Conservation (phyloP, 2,113 vertebrate species). For the Chloroceryle aenea region DNA sequence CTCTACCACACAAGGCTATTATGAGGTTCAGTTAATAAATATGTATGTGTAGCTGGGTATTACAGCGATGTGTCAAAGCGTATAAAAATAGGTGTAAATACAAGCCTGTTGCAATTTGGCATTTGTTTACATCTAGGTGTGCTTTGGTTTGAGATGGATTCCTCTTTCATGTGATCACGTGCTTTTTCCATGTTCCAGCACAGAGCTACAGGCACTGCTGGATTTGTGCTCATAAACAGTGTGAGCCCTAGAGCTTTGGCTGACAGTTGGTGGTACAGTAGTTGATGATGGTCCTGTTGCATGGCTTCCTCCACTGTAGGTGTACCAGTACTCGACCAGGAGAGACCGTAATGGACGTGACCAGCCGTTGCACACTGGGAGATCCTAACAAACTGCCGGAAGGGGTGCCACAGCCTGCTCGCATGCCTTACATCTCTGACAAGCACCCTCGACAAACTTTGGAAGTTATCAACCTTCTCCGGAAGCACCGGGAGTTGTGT, state of each 20-base stretch:
- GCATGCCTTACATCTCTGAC: constrained; percentile 98
- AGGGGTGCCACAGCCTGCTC: constrained; percentile 96
- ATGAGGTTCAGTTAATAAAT: constrained; percentile 10
- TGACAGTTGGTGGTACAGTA: not conserved
- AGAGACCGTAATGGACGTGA: constrained; percentile 99
- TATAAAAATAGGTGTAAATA: constrained; percentile 38
- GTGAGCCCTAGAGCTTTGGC: accelerated
- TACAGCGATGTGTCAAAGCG: constrained; percentile 10
- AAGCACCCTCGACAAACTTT: constrained; percentile 97
- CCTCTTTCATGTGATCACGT: not conserved
- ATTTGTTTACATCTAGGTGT: constrained; percentile 19
- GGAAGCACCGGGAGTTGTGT: constrained; percentile 96
- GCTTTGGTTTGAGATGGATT: not conserved
- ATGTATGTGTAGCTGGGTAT: not conserved
- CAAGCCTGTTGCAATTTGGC: not conserved
- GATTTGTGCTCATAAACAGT: accelerated
- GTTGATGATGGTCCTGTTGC: not conserved
- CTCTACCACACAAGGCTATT: not conserved
- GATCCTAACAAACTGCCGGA: constrained; percentile 99
- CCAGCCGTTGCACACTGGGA: constrained; percentile 97
- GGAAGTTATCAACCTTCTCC: constrained; percentile 96
- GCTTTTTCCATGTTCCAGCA: accelerated
- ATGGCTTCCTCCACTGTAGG: constrained; percentile 70
- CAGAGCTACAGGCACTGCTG: accelerated
- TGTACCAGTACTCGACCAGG: constrained; percentile 91